Base-by-base conservation (phyloP, 1,140 invertebrate species). In the Bombus polaris region DNA sequence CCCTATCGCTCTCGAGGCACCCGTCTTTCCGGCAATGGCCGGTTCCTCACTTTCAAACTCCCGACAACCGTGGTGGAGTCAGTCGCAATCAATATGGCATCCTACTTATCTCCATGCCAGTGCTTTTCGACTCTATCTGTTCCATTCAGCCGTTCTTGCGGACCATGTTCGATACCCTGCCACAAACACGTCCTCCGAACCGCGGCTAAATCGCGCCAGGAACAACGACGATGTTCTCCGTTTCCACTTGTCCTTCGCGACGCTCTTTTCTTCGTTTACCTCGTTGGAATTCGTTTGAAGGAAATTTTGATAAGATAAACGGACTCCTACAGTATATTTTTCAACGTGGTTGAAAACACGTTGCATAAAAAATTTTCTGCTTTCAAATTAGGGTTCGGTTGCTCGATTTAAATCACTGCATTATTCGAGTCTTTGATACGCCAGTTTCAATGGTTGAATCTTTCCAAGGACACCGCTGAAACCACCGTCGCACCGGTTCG, bases 11-110 rank as follows among this genome's bases (percentile, higher is more conserved):
- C 83, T 88, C 86, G 86, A 85, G 85, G 72, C 32, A 81, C 22
- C n/a, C 68, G 70, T 80, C 74, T 75, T 83, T 77, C 83, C 80
- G 71, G 81, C 42, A 80, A 68, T 85, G 90, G 88, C 85, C 84
- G 86, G 89, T 92, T 91, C 93, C 93, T 93, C 92, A 93, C 93
- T 93, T 94, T 93, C 92, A 89, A 94, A 94, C 93, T 91, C 91
- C 77, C 83, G 85, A 93, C 91, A 88, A 89, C 89, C 87, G 32
- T 81, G 78, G 39, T 71, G 83, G 90, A 93, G 91, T 93, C 92
- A 91, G 90, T 94, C 90, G 92, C 93, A 94, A 95, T 94, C 94
- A 93, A 95, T 94, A 95, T 94, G 92, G 91, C 89, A 94, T 94
- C 91, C 93, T 94, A 94, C 93, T 95, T 95, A 94, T 94, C 93